These are phyloP conservation scores for Perca fluviatilis DNA, from an alignment of 2,113 vertebrate genomes.

Conservation along the genomic window DNA sequence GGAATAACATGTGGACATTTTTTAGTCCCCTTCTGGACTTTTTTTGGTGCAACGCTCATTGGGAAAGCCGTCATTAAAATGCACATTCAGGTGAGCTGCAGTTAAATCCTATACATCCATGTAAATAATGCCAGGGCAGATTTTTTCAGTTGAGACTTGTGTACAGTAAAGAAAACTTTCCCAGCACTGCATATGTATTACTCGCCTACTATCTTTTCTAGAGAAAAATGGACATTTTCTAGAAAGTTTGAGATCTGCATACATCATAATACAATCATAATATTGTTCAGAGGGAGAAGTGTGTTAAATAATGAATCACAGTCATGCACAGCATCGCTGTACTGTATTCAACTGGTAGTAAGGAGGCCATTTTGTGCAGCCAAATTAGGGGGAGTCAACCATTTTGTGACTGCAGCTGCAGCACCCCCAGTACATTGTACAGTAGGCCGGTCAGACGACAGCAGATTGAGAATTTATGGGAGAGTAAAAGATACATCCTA, in stretches of 20 bases:
- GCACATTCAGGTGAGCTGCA: conserved; percentile 90
- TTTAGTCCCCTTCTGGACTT: conserved; percentile 93
- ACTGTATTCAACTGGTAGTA: conserved; percentile 44
- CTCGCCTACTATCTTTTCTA: not conserved
- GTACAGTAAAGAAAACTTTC: not conserved
- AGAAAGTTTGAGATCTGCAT: not conserved
- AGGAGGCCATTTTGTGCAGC: conserved; percentile 86
- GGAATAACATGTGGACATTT: conserved; percentile 93
- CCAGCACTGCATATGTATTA: not conserved
- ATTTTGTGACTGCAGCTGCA: conserved; percentile 83
- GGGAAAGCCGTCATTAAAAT: conserved; percentile 93
- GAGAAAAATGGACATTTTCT: not conserved
- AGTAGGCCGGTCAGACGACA: conserved; percentile 22
- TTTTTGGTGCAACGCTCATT: conserved; percentile 91
- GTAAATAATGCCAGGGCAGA: not conserved
- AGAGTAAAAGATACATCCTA: conserved; percentile 20
- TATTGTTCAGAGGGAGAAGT: conserved; percentile 5
- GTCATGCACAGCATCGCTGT: conserved; percentile 29
- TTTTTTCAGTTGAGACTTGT: not conserved
- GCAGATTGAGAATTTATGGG: conserved; percentile 27
- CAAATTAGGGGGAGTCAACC: conserved; percentile 73
- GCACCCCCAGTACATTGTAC: conserved; percentile 40
- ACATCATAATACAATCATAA: not conserved
- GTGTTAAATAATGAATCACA: conserved; percentile 26
- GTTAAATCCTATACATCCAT: not conserved